Evolutionary conservation across 2,888 invertebrate species (phyloP).

Genomic region (Meliscaeva auricollis): DNA sequence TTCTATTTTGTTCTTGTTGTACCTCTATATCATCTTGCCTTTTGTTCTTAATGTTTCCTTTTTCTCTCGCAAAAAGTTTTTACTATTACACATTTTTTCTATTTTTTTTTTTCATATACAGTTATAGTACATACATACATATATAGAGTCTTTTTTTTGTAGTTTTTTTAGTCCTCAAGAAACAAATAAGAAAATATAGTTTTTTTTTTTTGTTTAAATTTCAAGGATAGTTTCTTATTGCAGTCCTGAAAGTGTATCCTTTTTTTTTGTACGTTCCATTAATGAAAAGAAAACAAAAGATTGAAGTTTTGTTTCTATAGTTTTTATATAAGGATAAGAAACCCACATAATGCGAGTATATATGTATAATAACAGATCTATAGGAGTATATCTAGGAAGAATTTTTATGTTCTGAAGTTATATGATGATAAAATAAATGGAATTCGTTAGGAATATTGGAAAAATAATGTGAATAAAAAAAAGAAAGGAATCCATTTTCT

Average conservation of each 20-base stretch:
- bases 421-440: slow-evolving; percentile 4
- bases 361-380: background rate
- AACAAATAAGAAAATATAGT: too few species aligned
- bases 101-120: background rate
- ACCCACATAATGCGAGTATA: slow-evolving; percentile 3
- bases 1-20: background rate
- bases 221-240: slow-evolving; percentile 15
- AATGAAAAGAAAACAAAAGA: slow-evolving; percentile 12
- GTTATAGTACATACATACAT: too few species aligned
- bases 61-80: background rate
- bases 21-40: background rate
- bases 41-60: background rate
- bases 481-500: background rate
- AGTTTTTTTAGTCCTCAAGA: background rate
- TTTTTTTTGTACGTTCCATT: background rate
- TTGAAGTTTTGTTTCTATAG: background rate
- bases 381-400: background rate
- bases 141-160: background rate
- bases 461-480: slow-evolving; percentile 19
- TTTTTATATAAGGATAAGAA: background rate
- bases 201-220: background rate
- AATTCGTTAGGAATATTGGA: slow-evolving; percentile 23
- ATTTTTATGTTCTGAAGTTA: background rate
- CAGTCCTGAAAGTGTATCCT: slow-evolving; percentile 18
- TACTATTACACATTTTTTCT: background rate